Base-by-base conservation (phyloP, 1,140 invertebrate species). In the Elysia chlorotica region DNA sequence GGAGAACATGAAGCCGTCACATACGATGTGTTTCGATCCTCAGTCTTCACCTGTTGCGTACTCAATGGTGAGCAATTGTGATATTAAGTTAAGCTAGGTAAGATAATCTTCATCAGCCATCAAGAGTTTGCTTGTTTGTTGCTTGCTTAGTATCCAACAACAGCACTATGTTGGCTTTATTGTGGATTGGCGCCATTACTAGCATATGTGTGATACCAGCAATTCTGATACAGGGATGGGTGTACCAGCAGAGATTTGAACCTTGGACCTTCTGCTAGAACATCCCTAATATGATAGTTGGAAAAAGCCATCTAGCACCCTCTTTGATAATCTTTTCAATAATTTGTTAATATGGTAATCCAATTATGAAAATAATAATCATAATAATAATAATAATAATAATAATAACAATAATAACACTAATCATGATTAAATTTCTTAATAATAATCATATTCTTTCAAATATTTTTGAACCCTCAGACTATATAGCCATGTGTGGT, bases 1-100 rank as follows among this genome's bases (percentile, higher is more conserved):
- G 56, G 48, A 30, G 74, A 75, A 25, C 65, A 78, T 69, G 81
- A 83, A 66, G 81, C 77, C 17, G 71, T 83, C 0, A 63, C 78
- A 28, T 81, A 67, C 76, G 77, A 79, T 70, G 67, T 78, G 33
- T 83, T 83, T 59, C 75, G 73, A 54, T 78, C 80, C 62, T 71
- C 73, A 14, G 75, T 81, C 1, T 80, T 81, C 38, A 74, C 80
- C 2, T 79, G 78, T 41, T 79, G 73, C 78, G 80, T 83, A 59
- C 66, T 83, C 17, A 67, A 79, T 71, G 81, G 80, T 82, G 66
- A 68, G 53, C n/a, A n/a, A n/a, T n/a, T n/a, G n/a, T n/a, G n/a
- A n/a, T n/a, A n/a, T n/a, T n/a, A n/a, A n/a, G n/a, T n/a, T n/a
- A n/a, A n/a, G n/a, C n/a, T n/a, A n/a, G n/a, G n/a, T n/a, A n/a